Evolutionary conservation across 2,888 invertebrate species (phyloP), one percentile per base, ranked within the genome.

Genomic region (Lymantria monacha): DNA sequence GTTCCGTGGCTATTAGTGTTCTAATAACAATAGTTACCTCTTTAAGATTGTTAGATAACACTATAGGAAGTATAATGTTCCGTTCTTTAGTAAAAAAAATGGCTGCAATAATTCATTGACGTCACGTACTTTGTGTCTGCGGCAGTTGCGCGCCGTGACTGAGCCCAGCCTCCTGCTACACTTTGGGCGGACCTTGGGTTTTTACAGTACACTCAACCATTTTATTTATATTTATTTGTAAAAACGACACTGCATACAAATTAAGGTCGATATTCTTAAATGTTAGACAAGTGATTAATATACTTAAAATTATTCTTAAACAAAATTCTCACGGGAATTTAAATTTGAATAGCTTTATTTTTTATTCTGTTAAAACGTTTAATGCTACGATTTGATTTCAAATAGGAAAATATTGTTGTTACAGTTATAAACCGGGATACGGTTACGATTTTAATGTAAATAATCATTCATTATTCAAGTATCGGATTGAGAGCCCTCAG

Each of bases 181-280:
- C 69, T 81, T 86, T 57, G 68, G 69, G 57, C 54, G 76, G 81
- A 77, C 90, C 90, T 90, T 91, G 89, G 86, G 83, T 83, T 87
- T 89, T 83, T 72, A 79, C 84, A 59, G 60, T 62, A 55, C 66
- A 56, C 60, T 63, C 66, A 62, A 64, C 68, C 48, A 45, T 57
- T 53, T 59, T 51, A 44, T 40, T 13, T 9, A 46, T 12, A 38
- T 38, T 38, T 38, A 12, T 14, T 14, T 14, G 33, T 64, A 64
- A 59, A 49, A 66, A 59, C 44, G 48, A 51, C 47, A 54, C 37
- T 57, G 53, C 55, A 56, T 60, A 57, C 54, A 42, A 55, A 59
- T 61, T 59, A 43, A 53, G 42, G 51, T 55, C 48, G 38, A 63
- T 56, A 7, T 50, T 48, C 53, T 55, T 47, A 48, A 55, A 55